phyloP scores from a whole-genome alignment of 2,888 invertebrate genomes.

The Tachina fera region DNA sequence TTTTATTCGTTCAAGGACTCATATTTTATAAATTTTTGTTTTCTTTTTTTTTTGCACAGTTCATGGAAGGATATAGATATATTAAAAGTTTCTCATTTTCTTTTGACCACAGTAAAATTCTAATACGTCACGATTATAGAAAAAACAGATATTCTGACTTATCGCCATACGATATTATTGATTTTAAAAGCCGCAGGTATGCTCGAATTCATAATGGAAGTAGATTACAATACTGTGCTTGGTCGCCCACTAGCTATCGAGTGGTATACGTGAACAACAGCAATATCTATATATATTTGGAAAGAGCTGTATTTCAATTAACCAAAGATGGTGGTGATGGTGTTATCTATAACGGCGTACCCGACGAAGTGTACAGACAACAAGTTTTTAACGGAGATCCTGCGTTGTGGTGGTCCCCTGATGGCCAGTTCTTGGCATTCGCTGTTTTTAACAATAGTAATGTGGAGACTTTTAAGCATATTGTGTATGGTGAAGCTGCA shows the following conservation, averaged over 20 bases:
- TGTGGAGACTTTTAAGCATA: slow-evolving; percentile 87
- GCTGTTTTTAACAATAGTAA: slow-evolving; percentile 88
- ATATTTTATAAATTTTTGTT: background rate
- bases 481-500: slow-evolving; percentile 87
- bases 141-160: slow-evolving; percentile 86
- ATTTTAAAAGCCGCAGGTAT: slow-evolving; percentile 84
- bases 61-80: slow-evolving; percentile 75
- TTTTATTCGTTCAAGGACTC: background rate
- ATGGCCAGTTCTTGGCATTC: slow-evolving; percentile 87
- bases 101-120: slow-evolving; percentile 79
- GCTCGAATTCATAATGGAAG: slow-evolving; percentile 83
- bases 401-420: slow-evolving; percentile 92
- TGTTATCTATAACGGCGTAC: slow-evolving; percentile 90
- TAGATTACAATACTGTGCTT: slow-evolving; percentile 86
- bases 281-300: slow-evolving; percentile 85
- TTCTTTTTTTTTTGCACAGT: slow-evolving; percentile 73
- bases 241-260: slow-evolving; percentile 84
- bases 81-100: slow-evolving; percentile 80
- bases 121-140: slow-evolving; percentile 77
- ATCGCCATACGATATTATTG: slow-evolving; percentile 86
- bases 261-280: slow-evolving; percentile 87
- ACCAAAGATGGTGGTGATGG: slow-evolving; percentile 87
- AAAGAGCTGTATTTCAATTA: slow-evolving; percentile 82
- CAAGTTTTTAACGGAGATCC: slow-evolving; percentile 88
- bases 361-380: slow-evolving; percentile 98